Evolutionary conservation across 2,888 invertebrate species (phyloP), one percentile per base, ranked within the genome.

Genomic region (Orchesellides sinensis): DNA sequence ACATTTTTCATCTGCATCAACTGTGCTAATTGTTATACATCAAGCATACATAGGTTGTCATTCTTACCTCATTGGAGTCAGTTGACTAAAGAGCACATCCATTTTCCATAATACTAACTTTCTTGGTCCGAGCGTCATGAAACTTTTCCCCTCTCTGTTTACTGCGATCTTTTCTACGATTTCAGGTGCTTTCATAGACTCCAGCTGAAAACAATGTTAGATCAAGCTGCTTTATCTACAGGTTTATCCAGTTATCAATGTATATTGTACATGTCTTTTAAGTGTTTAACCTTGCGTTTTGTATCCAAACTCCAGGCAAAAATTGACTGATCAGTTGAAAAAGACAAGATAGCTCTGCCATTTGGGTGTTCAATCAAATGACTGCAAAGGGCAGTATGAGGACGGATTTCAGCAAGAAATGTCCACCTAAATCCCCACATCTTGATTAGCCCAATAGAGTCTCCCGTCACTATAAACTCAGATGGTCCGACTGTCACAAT

Each of bases 391-490:
- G 74, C 65, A 4, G 70, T 73, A 49, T 88, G 88, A 1, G 87
- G 85, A 3, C 85, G 85, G 40, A 87, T 63, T 52, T 85, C 86
- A 2, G 85, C 81, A 0, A 88, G 21, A 54, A 80, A 85, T 14
- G 83, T 17, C 88, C 87, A 87, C 4, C 87, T 69, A 35, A 49
- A 35, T 1, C 87, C 88, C 88, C 88, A 88, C 84, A 88, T 84
- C 66, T 87, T 88, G 4, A 88, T 45, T 3, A 86, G 45, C 29
- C 88, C 88, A n/a, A 66, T 56, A 17, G 86, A 85, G 73, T 88
- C 88, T n/a, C 88, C 88, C n/a, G 87, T 88, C 3, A 88, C 87
- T n/a, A 88, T 84, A 69, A 82, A 85, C 10, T 88, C 88, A 0
- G 88, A 88, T 4, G 84, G 70, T 2, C 86, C 85, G 29, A 72